Evolutionary conservation across 2,888 invertebrate genomes (phyloP).

Genomic region (Drosophila colorata): DNA sequence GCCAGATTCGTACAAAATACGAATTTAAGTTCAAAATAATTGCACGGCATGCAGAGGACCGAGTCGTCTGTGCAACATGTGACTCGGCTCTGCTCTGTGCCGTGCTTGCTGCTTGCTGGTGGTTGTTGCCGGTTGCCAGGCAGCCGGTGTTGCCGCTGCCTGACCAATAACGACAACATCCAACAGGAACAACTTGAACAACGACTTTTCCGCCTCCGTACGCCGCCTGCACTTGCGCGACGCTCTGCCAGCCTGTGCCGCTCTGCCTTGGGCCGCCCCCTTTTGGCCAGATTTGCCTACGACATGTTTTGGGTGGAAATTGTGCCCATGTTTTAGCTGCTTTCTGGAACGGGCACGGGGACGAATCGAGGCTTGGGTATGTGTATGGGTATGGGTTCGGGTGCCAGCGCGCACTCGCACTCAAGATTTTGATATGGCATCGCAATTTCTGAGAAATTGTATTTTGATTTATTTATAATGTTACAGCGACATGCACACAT

Average conservation of each 20-base stretch:
- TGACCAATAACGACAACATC: conserved; percentile 63
- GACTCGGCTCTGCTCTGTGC: too few species aligned
- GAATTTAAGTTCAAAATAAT: conserved; percentile 83
- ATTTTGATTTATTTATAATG: conserved; percentile 84
- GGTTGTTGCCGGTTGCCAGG: conserved; percentile 16
- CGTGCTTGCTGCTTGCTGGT: not conserved
- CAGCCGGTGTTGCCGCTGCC: conserved; percentile 30
- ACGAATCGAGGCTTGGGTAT: conserved; percentile 7
- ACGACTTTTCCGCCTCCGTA: conserved; percentile 78
- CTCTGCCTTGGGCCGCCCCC: conserved; percentile 27
- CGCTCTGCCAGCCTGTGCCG: conserved; percentile 4
- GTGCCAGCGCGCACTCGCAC: conserved; percentile 40
- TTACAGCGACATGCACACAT: conserved; percentile 82
- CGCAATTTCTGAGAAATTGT: conserved; percentile 83
- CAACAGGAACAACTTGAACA: conserved; percentile 74
- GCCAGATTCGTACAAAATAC: conserved; percentile 81
- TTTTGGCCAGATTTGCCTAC: conserved; percentile 50
- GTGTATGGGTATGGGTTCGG: conserved; percentile 2
- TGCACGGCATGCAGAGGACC: conserved; percentile 78
- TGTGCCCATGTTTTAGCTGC: conserved; percentile 49
- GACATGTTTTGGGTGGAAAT: conserved; percentile 81
- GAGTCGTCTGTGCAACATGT: conserved; percentile 64
- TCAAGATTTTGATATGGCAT: conserved; percentile 82
- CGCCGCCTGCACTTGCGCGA: conserved; percentile 33
- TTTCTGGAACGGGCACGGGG: not conserved